Evolutionary conservation across 1,140 invertebrate species (phyloP), one percentile per base, ranked within the genome.

Genomic region (Lasioglossum baleicum): DNA sequence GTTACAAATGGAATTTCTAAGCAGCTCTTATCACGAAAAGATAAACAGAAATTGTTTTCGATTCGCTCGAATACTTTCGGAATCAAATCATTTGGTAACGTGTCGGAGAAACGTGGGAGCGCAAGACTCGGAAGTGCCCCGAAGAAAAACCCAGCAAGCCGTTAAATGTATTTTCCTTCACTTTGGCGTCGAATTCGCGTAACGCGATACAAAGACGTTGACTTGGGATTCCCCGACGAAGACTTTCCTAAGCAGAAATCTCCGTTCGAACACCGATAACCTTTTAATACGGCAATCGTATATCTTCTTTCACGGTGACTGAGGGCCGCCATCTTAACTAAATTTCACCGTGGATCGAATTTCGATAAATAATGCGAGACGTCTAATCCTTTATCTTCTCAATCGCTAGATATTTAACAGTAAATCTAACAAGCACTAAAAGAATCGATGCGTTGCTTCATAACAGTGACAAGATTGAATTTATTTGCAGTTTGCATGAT

Each of bases 101-200:
- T 51, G 75, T 80, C 44, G 13, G 51, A 63, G 65, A 74, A 66
- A 74, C n/a, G n/a, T 31, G 60, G 75, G 48, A 72, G 48, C 48
- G 17, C 13, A 40, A 22, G 31, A 35, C 53, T 11, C 68, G 68
- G 58, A 70, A 83, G 58, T 69, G 65, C n/a, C 13, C 56, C 56
- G 60, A 66, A 44, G 20, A 42, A 64, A 66, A 44, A 44, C 22
- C 53, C 58, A 20, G n/a, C 26, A 35, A 63, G 13, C 61, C 75
- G 51, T 83, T 84, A 78, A 84, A 87, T 80, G 75, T 83, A 90
- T 90, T 90, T 88, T 89, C 77, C 87, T 90, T 88, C 83, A 82
- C 88, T 90, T 88, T 89, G 84, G 86, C 86, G 80, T 90, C 85
- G 85, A 91, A 89, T 89, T 91, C 88, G 70, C 86, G 90, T 90